Percentiles rank a stretch among this genome's conserved stretches.
phyloP scores from a whole-genome alignment of 2,797 vertebrate species.

The Micromesistius poutassou region DNA sequence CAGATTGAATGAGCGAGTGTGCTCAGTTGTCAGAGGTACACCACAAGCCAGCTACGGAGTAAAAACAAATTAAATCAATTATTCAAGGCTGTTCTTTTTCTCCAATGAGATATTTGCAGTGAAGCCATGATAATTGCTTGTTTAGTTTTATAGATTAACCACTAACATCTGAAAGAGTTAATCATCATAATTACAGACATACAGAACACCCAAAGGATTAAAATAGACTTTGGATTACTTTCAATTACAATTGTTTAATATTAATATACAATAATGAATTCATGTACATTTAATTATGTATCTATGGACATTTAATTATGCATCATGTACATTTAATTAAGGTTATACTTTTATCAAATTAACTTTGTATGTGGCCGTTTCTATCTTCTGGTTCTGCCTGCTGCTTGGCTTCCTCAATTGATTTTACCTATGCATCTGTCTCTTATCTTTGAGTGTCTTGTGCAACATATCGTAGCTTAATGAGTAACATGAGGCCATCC shows the following conservation, averaged over 20 bases:
- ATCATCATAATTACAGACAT: not conserved
- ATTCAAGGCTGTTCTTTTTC: slow-evolving; percentile 8
- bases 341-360: not conserved
- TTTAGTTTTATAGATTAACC: not conserved
- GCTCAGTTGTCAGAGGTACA: not conserved
- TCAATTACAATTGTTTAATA: not conserved
- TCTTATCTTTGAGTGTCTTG: slow-evolving; percentile 4
- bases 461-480: not conserved
- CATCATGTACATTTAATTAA: not conserved
- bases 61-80: slow-evolving; percentile 1
- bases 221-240: not conserved
- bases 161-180: not conserved
- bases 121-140: not conserved
- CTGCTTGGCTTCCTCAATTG: not conserved
- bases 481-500: not conserved
- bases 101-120: slow-evolving; percentile 53
- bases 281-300: not conserved
- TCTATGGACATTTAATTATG: no score
- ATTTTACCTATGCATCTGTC: not conserved
- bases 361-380: not conserved
- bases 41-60: not conserved
- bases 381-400: not conserved
- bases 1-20: not conserved
- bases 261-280: not conserved
- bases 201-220: not conserved